phyloP scores from a whole-genome alignment of 2,113 vertebrate species.

The Pagrus major region DNA sequence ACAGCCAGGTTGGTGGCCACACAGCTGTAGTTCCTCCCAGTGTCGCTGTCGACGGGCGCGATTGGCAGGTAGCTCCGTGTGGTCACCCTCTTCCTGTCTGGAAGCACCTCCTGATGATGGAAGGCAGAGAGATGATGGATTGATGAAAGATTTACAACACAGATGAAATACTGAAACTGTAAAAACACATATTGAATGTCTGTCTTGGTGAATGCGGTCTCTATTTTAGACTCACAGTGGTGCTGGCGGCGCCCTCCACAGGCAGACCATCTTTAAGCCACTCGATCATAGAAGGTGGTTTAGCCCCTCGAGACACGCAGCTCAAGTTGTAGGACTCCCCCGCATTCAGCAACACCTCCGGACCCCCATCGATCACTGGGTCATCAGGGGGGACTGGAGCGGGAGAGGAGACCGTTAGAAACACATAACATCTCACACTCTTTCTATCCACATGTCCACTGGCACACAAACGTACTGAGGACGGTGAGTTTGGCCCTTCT shows the following conservation, averaged over 20 bases:
- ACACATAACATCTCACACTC: neutral
- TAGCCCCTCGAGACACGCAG: conserved; percentile 92
- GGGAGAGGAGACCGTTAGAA: conserved; percentile 3
- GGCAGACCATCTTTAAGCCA: conserved; percentile 92
- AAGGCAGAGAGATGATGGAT: neutral
- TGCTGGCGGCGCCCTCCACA: conserved; percentile 87
- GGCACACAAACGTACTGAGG: conserved; percentile 82
- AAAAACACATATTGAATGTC: neutral
- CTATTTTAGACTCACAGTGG: conserved; percentile 82
- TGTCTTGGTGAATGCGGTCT: neutral
- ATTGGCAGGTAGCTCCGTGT: conserved; percentile 91
- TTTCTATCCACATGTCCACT: no score
- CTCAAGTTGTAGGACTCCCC: conserved; percentile 93
- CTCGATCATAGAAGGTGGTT: conserved; percentile 89
- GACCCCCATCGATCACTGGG: conserved; percentile 90
- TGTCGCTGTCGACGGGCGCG: conserved; percentile 91
- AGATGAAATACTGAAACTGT: neutral
- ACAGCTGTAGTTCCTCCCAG: conserved; percentile 91
- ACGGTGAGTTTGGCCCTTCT: conserved; percentile 93
- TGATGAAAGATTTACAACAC: neutral
- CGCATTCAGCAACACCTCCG: conserved; percentile 91
- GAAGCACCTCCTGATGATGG: conserved; percentile 86
- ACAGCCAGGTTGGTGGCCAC: conserved; percentile 89
- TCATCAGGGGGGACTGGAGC: conserved; percentile 90
- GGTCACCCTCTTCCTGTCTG: conserved; percentile 92